Evolutionary conservation across 2,888 invertebrate species (phyloP), one percentile per base, ranked within the genome.

Genomic region (Melieria crassipennis): DNA sequence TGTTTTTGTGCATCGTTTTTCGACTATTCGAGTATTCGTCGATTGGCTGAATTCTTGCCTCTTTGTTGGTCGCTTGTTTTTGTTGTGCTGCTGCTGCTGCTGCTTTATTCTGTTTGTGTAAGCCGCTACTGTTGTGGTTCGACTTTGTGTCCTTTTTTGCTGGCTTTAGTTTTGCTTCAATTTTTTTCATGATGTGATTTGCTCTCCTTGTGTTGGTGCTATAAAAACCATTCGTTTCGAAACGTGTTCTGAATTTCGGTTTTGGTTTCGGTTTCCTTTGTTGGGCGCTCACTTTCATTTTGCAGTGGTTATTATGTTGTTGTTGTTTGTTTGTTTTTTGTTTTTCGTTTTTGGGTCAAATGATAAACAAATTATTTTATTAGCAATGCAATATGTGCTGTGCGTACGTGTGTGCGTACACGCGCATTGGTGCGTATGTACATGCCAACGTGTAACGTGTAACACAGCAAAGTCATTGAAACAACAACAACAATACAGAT

Each of bases 331-430:
- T 50, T 50, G 50, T 50, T 50, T 30, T 30, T 58, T 68, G 67
- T 67, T 65, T 58, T 57, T 68, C 71, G 72, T 73, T 52, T 52
- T 73, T 70, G 73, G 72, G 62, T 55, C 72, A 73, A 78, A 78
- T 75, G 73, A 73, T 77, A 77, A 77, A 75, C 73, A 78, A 80
- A 79, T 81, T 76, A 79, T 75, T 76, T 78, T 75, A 77, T 76
- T 76, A 76, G 71, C 77, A 30, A 30, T 30, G 30, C 30, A 30
- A 30, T 30, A 30, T 30, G 30, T 2, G 30, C 30, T 30, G 30
- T 30, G 30, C 30, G 30, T 30, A 30, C 30, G 30, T 30, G 30
- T 30, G 30, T 30, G 30, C 30, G 30, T 30, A 3, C 3, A 16
- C 16, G 16, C 16, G 16, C 16, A 16, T 16, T 16, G 16, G 16